A percentile compares a stretch with the other conserved stretches of the same genome.
Conservation (phyloP, 2,888 invertebrate species). For the Cybosia mesomella region DNA sequence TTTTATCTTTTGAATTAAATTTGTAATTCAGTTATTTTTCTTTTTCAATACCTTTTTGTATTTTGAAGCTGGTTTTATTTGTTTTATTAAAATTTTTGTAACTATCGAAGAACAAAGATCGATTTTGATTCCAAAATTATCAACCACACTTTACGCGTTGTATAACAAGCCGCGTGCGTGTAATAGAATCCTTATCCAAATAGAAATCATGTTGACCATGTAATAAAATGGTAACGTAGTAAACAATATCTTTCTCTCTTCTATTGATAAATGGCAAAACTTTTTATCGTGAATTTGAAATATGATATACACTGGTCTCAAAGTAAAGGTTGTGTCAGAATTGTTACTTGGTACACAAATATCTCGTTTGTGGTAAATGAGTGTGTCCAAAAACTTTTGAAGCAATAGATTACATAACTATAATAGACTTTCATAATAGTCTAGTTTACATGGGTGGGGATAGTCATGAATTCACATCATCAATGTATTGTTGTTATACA, state of each 20-base stretch:
- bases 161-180: not conserved
- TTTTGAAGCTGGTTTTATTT: too few species aligned
- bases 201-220: not conserved
- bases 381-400: not conserved
- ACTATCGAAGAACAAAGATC: too few species aligned
- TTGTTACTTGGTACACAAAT: not conserved
- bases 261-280: slow-evolving; percentile 6
- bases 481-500: too few species aligned
- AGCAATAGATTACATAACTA: not conserved
- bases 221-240: not conserved
- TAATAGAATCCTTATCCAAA: slow-evolving; percentile 1
- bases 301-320: not conserved
- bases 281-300: not conserved
- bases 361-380: not conserved
- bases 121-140: too few species aligned
- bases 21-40: too few species aligned
- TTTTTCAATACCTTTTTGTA: too few species aligned
- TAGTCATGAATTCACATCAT: not conserved
- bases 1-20: too few species aligned
- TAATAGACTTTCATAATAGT: not conserved
- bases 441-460: not conserved
- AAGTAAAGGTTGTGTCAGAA: not conserved
- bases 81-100: too few species aligned
- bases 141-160: not conserved
- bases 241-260: not conserved